Conservation (phyloP, 2,113 vertebrate genomes). For the Eubucco bourcierii region DNA sequence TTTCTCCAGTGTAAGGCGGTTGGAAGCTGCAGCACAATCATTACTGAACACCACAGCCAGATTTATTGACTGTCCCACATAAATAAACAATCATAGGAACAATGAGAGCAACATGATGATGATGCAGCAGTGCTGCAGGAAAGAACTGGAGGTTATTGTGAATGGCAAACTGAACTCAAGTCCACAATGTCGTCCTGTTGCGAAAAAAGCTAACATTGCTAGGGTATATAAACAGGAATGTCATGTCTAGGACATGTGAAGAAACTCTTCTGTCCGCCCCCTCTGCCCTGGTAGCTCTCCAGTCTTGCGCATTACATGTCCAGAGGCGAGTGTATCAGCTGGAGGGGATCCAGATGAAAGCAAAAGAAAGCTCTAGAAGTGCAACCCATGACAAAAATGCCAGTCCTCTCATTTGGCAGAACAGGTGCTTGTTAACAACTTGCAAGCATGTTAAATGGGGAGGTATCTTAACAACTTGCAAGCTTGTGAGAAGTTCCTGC, state of each 20-base stretch:
- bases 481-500: background rate
- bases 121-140: background rate
- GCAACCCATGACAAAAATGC: background rate
- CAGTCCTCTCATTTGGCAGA: background rate
- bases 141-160: slow-evolving; percentile 44
- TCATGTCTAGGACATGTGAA: slow-evolving; percentile 4
- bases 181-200: slow-evolving; percentile 50
- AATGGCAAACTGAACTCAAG: slow-evolving; percentile 47
- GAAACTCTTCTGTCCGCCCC: background rate
- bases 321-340: background rate
- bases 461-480: background rate
- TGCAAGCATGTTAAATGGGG: background rate
- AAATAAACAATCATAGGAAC: slow-evolving; percentile 50
- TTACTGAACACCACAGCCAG: background rate
- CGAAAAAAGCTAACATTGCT: slow-evolving; percentile 65
- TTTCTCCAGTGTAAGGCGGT: background rate
- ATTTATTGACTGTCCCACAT: slow-evolving; percentile 37
- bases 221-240: slow-evolving; percentile 20
- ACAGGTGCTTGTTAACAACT: background rate
- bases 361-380: slow-evolving; percentile 44
- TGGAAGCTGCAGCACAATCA: background rate
- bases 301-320: background rate
- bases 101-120: slow-evolving; percentile 13
- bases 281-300: background rate
- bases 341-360: background rate